Percentiles rank a stretch among this genome's conserved stretches.
Conservation (phyloP, 2,113 vertebrate genomes). For the Pteruthius melanotis region DNA sequence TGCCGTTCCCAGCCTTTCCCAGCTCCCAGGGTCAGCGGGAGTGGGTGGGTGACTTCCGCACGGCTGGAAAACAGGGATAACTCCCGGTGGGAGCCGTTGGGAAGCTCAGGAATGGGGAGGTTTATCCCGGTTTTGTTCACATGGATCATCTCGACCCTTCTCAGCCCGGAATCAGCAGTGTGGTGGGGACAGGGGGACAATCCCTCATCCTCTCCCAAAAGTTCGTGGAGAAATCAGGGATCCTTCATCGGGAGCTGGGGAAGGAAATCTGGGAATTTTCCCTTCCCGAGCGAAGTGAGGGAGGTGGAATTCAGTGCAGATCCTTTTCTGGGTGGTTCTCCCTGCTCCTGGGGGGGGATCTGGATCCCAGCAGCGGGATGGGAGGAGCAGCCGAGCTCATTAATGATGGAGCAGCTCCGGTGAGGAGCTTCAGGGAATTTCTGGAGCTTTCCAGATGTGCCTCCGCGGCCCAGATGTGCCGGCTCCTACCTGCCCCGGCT, state of each 20-base stretch:
- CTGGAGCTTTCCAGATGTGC: slow-evolving; percentile 18
- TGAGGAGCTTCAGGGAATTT: not conserved
- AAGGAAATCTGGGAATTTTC: not conserved
- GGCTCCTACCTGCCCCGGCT: not conserved
- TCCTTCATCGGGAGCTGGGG: not conserved
- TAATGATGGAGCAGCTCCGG: not conserved
- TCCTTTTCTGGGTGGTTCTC: not conserved
- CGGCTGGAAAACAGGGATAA: not conserved
- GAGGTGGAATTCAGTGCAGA: not conserved
- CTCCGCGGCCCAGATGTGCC: not conserved
- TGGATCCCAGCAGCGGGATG: not conserved
- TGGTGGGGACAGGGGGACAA: not conserved
- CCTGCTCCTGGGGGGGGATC: no score
- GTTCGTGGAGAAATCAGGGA: no score
- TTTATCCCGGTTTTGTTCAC: not conserved
- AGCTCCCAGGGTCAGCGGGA: not conserved
- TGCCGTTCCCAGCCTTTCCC: slow-evolving; percentile 41
- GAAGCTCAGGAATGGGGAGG: not conserved
- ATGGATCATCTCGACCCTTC: rapidly evolving
- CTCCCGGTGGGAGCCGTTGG: not conserved
- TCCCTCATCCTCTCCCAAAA: not conserved
- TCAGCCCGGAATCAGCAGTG: not conserved
- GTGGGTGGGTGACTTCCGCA: not conserved
- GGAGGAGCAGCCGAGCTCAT: not conserved
- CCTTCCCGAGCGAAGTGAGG: not conserved